Evolutionary conservation across 2,113 vertebrate species (phyloP), one percentile per base, ranked within the genome.

Genomic region (Nyctibius bracteatus): DNA sequence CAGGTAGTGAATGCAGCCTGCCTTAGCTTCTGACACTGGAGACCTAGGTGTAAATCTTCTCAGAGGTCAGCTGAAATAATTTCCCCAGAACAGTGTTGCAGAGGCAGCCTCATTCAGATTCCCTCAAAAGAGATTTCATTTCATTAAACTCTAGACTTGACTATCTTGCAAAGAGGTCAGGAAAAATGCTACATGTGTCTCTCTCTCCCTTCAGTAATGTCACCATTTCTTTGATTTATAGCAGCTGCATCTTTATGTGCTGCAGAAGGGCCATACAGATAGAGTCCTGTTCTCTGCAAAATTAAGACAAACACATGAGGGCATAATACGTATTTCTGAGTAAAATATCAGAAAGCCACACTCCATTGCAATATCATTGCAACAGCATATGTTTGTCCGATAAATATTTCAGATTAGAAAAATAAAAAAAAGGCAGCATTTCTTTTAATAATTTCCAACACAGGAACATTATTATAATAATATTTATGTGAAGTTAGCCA

Each of bases 111-210:
- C 86, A 86, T 92, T 97, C 21, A 1, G 86, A 94, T 96, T 97
- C 87, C 82, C 84, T 61, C 27, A 2, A 90, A 97, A 97, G 88
- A 96, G 96, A 95, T 97, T 98, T 97, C 31, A 87, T 98, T 97
- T 97, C 91, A 96, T 97, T 97, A 98, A 97, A 96, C 62, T 97
- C 83, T 90, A 96, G 91, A 95, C 92, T 98, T 97, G 85, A 97
- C 96, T 97, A 31, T 85, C 43, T 94, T 81, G 92, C 79, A 81
- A 86, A 92, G 92, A 97, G 92, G 93, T 96, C 74, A 81, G 35
- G 72, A 91, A 96, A 97, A 98, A 96, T 83, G 84, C 89, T 97
- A 86, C 66, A 83, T 79, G 27, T 4, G 17, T 37, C 68, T 88
- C 67, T 81, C 78, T 94, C 92, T 80, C 24, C 54, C 81, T 96